Percentiles rank a stretch among this genome's conserved stretches.
Evolutionary conservation across 2,113 vertebrate species (phyloP).

Genomic region (Centrocercus urophasianus): DNA sequence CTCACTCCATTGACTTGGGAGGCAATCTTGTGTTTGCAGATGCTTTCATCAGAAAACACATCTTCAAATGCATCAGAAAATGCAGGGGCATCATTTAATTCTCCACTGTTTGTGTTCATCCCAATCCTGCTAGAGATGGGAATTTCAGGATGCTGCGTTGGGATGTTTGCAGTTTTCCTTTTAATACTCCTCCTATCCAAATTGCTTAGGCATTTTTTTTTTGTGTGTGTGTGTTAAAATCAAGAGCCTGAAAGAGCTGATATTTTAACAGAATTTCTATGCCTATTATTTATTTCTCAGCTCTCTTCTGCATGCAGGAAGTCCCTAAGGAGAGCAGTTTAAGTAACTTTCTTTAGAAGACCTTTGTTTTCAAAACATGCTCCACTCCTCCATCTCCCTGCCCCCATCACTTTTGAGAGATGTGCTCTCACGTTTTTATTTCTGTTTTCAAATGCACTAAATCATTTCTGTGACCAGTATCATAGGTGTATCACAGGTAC

Average conservation of each 20-base stretch:
- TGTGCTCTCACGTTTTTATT: neutral
- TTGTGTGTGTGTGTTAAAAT: neutral
- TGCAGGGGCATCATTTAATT: neutral
- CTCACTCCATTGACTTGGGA: neutral
- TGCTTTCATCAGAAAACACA: neutral
- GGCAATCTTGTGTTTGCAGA: neutral
- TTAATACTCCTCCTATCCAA: neutral
- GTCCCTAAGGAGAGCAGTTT: neutral
- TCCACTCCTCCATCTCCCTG: no score
- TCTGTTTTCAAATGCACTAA: neutral
- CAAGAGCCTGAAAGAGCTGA: neutral
- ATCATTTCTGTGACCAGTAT: neutral
- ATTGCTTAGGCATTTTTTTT: neutral
- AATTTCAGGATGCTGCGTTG: accelerated
- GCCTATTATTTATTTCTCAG: neutral
- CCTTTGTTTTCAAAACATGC: neutral
- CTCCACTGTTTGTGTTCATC: neutral
- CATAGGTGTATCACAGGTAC: neutral
- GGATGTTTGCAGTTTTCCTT: neutral
- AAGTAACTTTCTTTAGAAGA: neutral
- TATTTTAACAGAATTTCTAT: neutral
- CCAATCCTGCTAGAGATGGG: neutral
- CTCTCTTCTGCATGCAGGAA: neutral
- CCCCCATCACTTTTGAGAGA: neutral
- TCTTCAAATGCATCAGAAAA: neutral